phyloP scores from a whole-genome alignment of 1,140 invertebrate genomes.

The Brachionus calyciflorus region DNA sequence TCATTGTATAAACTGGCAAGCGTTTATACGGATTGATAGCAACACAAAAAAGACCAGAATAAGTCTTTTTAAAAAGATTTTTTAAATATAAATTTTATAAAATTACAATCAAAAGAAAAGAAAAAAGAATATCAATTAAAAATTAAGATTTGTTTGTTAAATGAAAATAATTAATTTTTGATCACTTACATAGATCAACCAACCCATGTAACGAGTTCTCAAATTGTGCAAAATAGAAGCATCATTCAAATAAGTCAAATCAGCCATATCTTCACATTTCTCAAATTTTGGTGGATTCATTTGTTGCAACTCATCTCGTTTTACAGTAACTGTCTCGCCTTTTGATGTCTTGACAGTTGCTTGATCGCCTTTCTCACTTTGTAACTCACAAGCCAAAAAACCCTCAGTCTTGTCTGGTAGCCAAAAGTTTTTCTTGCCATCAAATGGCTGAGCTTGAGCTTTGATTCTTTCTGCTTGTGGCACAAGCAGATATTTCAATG shows the following conservation, averaged over 20 bases:
- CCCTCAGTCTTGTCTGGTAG: constrained; percentile 95
- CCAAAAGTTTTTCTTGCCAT: constrained; percentile 99
- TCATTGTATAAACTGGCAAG: constrained; percentile 94
- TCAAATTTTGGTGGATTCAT: constrained; percentile 99
- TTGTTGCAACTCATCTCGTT: constrained; percentile 93
- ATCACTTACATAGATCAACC: constrained; percentile 92
- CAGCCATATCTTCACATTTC: constrained; percentile 99
- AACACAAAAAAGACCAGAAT: constrained; percentile 99
- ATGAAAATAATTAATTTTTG: no score
- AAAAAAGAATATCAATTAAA: no score
- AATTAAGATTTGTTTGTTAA: neutral
- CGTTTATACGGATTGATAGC: constrained; percentile 99
- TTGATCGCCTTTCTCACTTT: constrained; percentile 94
- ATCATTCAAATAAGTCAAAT: constrained; percentile 99
- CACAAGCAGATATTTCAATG: constrained; percentile 42
- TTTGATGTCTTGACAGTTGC: constrained; percentile 74
- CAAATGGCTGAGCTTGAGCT: constrained; percentile 86
- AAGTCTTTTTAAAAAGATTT: constrained; percentile 86
- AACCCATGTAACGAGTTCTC: constrained; percentile 92
- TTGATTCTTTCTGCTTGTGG: constrained; percentile 44
- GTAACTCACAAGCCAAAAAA: constrained; percentile 92
- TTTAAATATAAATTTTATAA: no score
- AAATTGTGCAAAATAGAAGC: constrained; percentile 98
- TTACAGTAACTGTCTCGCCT: constrained; percentile 70
- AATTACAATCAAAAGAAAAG: no score